Percentiles rank a stretch among this genome's conserved stretches.
phyloP scores from a whole-genome alignment of 2,888 invertebrate genomes.

The Ormyrus rosae region DNA sequence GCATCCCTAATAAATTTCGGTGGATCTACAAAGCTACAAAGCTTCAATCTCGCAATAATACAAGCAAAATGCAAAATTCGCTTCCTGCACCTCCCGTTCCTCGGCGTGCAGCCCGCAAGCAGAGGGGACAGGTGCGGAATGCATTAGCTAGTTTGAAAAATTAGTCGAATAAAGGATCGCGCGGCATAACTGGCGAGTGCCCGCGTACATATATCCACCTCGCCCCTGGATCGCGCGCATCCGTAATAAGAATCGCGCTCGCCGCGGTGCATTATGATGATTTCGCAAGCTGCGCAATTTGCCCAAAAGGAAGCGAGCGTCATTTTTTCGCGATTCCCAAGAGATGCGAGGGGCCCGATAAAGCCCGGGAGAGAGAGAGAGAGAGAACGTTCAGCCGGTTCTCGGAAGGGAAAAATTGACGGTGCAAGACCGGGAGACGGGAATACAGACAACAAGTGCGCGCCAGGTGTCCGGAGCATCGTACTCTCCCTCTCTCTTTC shows the following conservation, averaged over 20 bases:
- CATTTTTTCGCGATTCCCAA: slow-evolving; percentile 51
- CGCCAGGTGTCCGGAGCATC: slow-evolving; percentile 36
- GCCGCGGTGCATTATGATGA: slow-evolving; percentile 28
- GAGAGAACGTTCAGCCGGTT: slow-evolving; percentile 25
- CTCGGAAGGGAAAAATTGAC: slow-evolving; percentile 38
- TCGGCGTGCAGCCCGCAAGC: too few relatives aligned
- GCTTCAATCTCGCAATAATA: too few relatives aligned
- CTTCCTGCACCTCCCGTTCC: too few relatives aligned
- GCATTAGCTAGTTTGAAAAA: too few relatives aligned
- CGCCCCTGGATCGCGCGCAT: neutral
- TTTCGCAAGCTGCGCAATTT: slow-evolving; percentile 38
- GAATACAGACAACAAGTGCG: neutral
- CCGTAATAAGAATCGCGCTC: slow-evolving; percentile 26
- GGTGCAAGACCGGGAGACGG: neutral
- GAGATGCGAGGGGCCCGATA: slow-evolving; percentile 47
- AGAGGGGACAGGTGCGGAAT: too few relatives aligned
- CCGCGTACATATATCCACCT: too few relatives aligned
- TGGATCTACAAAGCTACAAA: too few relatives aligned
- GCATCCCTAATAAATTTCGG: too few relatives aligned
- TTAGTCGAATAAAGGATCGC: too few relatives aligned
- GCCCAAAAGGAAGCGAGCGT: slow-evolving; percentile 40
- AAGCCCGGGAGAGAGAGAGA: neutral
- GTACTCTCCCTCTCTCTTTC: slow-evolving; percentile 3
- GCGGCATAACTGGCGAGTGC: too few relatives aligned
- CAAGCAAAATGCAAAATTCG: too few relatives aligned